These are phyloP conservation scores for Porites lutea DNA, from an alignment of 64 coral and sea anemone genomes.

Conservation along the genomic window DNA sequence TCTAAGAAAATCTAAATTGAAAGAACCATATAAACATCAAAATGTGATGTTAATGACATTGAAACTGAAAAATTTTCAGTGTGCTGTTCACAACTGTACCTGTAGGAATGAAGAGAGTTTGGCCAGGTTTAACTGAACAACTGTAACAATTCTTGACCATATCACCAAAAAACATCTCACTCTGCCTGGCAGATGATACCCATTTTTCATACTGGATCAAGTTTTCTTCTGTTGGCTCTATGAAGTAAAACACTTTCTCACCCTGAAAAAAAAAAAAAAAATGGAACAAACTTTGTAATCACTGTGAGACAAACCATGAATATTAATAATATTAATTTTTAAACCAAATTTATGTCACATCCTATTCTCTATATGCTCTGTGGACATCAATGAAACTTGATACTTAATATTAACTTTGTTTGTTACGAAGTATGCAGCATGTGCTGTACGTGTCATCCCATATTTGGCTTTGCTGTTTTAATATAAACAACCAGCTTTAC, in stretches of 20 bases:
- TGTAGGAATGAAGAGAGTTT: slow-evolving; percentile 94
- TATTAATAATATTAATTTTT: too few relatives aligned
- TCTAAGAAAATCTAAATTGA: too few relatives aligned
- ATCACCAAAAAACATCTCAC: slow-evolving; percentile 98
- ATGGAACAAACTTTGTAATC: background rate
- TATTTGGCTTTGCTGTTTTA: too few relatives aligned
- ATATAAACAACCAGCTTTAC: too few relatives aligned
- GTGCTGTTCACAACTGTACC: slow-evolving; percentile 31
- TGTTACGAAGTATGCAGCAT: too few relatives aligned
- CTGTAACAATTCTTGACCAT: slow-evolving; percentile 94
- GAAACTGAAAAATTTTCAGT: background rate
- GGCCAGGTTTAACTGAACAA: slow-evolving; percentile 79
- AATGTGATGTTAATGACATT: too few relatives aligned
- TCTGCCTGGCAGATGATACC: slow-evolving; percentile 90
- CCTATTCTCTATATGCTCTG: too few relatives aligned
- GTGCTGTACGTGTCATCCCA: too few relatives aligned
- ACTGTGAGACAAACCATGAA: background rate
- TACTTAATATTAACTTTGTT: too few relatives aligned
- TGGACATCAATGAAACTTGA: too few relatives aligned
- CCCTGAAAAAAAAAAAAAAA: slow-evolving; percentile 52
- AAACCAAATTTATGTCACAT: too few relatives aligned
- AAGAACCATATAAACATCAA: too few relatives aligned
- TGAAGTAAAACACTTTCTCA: slow-evolving; percentile 97
- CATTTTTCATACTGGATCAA: slow-evolving; percentile 92
- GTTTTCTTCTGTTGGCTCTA: slow-evolving; percentile 89